Evolutionary conservation across 2,888 invertebrate species (phyloP), one percentile per base, ranked within the genome.

Genomic region (Ferrisia virgata): DNA sequence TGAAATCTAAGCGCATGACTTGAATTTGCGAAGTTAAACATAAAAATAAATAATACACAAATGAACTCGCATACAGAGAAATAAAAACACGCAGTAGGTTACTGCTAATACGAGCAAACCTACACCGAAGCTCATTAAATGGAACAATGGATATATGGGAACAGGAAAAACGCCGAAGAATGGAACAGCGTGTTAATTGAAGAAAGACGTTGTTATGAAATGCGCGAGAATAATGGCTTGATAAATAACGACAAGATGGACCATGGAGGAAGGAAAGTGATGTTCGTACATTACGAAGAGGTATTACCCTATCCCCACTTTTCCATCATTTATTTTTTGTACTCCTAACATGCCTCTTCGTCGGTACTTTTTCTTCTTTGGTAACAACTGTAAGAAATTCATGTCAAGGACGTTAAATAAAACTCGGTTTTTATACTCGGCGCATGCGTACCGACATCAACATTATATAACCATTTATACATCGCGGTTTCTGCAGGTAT

Each of bases 211-310:
- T 83, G 39, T 83, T 83, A 83, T 76, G 83, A 83, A 83, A 82
- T 69, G 69, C 47, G 64, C 47, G 58, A 64, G 36, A 82, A 82
- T 82, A 82, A 82, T 82, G 64, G 81, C 64, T 39, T 64, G 81
- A 82, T 82, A 82, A 82, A 82, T 82, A 82, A 82, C 64, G 58
- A 82, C 81, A 58, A 82, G 81, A 83, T 83, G 83, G 83, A 83
- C 83, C 83, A 83, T 47, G 83, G 76, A 83, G 83, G 83, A 83
- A 83, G 76, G 83, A 83, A 83, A 83, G 83, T 83, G 83, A 83
- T 76, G 83, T 72, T 69, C 69, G 58, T 81, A 25, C 69, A 43
- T 47, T 47, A 43, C 80, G 13, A 36, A 72, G 31, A 22, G 15
- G 28, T 43, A 15, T 25, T 36, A 11, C 64, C 22, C 39, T 13